Evolutionary conservation across 2,797 vertebrate genomes (phyloP), one percentile per base, ranked within the genome.

Genomic region (Enteromius radiatus): DNA sequence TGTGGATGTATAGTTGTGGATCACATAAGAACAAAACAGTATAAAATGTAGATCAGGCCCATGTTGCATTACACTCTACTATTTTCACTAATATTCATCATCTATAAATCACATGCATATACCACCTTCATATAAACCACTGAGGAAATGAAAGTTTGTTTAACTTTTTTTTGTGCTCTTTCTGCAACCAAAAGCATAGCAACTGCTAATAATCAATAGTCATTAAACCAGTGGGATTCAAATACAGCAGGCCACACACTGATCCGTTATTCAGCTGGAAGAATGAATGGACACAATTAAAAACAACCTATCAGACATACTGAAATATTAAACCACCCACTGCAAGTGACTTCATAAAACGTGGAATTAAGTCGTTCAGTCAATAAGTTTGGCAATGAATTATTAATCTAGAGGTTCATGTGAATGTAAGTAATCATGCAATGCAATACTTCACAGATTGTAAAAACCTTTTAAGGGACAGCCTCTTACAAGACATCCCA

Each of bases 1-100:
- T 63, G 77, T 83, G 85, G 78, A 83, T 86, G 71, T 80, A 80
- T 64, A 80, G 77, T 64, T 71, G 11, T 33, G 31, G 31, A 68
- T 68, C 26, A 82, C 49, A 74, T 15, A 26, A 43, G 26, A 67
- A 61, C 61, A 73, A 28, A 67, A 56, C 23, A 31, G 31, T 47
- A 69, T 28, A 82, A 47, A 47, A 47, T 64, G 28, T 33, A 80
- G 64, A 54, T 43, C 67, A 85, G 84, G 80, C 41, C 70, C 54
- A 82, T 79, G 84, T 75, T 85, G 61, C 84, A 85, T 83, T 41
- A 49, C 70, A 83, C 43, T 15, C 6, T 36, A 38, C 74, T 56
- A 82, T 49, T 63, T 19, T 59, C 5, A 21, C 49, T 79, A 21
- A 31, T n/a, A 38, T 8, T 49, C 41, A 75, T 54, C 23, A 45